Evolutionary conservation across 2,113 vertebrate species (phyloP), one percentile per base, ranked within the genome.

Genomic region (Typhlomys cinereus): DNA sequence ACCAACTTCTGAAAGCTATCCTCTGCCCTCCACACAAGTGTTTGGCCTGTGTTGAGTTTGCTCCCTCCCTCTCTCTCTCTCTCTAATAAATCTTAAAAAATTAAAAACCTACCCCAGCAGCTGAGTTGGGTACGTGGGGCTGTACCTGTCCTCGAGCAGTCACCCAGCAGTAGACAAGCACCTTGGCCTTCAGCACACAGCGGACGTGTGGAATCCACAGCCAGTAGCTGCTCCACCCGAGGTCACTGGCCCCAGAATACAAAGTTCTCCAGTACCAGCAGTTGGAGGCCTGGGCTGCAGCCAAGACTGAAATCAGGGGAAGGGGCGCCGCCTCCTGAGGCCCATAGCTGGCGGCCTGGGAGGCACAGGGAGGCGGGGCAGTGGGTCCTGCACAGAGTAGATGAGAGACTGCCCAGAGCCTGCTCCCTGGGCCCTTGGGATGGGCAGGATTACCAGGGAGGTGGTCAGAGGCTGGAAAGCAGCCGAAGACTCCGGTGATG

Each of bases 301-400:
- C 94, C 90, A 96, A 88, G 48, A 85, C 70, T 90, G 90, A 76
- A 87, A 86, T 34, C 82, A 81, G 92, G 91, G 89, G 57, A 83
- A 92, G 74, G 90, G 83, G 79, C 0, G 0, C 79, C 20, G 31
- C 44, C 23, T 78, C 81, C 70, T 4, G 54, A 76, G 93, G 75
- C 64, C 9, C 57, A 34, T 14, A 34, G 59, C 57, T 29, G 57
- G 67, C 79, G 36, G 17, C 36, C 52, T 27, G 21, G n/a, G 39
- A 27, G 48, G 48, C 41, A 17, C 50, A 54, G 46, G 23, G 48
- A 64, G 48, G 59, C 29, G 21, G 74, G 69, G 36, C 39, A 71
- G 2, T 21, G 64, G 57, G 52, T 25, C 61, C 46, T 0, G 5
- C 48, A 34, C 69, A 66, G 18, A 7, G 74, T 12, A 67, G 57